Conservation (phyloP, 2,797 vertebrate species). For the Pantherophis vulpinus region DNA sequence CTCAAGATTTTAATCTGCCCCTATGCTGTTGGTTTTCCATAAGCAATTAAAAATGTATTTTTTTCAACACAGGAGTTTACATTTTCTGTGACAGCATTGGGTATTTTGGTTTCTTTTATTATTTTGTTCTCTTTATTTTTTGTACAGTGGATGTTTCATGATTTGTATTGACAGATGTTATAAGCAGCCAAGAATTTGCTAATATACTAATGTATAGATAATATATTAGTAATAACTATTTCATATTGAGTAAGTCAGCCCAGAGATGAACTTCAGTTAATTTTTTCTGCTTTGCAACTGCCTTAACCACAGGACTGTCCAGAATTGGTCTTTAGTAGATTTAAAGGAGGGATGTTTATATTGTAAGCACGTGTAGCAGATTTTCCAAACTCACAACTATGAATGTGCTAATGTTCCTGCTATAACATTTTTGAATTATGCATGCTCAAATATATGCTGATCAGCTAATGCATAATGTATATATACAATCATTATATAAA, state of each 20-base stretch:
- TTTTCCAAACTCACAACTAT: neutral
- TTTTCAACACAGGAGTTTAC: neutral
- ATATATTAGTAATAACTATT: neutral
- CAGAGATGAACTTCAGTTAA: neutral
- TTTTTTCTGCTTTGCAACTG: neutral
- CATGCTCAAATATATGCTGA: neutral
- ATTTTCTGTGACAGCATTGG: neutral
- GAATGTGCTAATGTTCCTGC: neutral
- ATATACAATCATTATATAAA: neutral
- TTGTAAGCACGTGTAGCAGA: neutral
- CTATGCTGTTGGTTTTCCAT: neutral
- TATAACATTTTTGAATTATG: neutral
- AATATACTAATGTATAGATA: neutral
- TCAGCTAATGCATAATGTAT: neutral
- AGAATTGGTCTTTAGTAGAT: neutral
- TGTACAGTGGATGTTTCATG: neutral
- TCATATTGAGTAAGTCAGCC: neutral
- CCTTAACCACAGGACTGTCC: neutral
- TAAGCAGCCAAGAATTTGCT: neutral
- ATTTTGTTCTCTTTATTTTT: neutral
- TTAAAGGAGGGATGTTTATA: neutral
- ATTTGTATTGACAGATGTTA: neutral
- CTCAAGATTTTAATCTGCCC: neutral
- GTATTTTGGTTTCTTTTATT: neutral
- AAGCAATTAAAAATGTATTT: neutral